Conservation (phyloP, 1,140 invertebrate genomes). For the Drosophila serrata region DNA sequence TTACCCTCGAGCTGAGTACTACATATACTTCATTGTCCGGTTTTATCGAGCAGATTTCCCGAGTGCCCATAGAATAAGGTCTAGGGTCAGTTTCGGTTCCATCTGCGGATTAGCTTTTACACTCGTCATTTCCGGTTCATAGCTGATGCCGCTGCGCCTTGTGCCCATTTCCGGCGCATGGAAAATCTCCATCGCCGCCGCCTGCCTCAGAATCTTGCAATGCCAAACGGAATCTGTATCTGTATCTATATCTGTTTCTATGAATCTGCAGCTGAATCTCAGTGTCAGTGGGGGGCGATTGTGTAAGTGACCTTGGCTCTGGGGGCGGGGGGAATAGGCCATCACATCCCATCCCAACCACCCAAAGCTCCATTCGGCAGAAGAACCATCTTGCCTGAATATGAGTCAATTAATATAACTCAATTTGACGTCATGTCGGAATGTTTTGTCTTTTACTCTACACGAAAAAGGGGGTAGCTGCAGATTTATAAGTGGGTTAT, state of each 20-base stretch:
- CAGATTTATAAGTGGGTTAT: not conserved
- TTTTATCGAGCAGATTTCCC: constrained; percentile 31
- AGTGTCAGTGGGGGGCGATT: constrained; percentile 12
- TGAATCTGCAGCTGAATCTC: constrained; percentile 8
- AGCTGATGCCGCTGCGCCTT: constrained; percentile 1
- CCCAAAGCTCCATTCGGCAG: constrained; percentile 9
- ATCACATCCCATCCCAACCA: constrained; percentile 6
- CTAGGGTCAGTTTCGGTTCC: not conserved
- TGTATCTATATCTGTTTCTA: not conserved
- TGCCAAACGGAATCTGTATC: not conserved
- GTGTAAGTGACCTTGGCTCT: constrained; percentile 34
- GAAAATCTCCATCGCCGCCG: constrained; percentile 7
- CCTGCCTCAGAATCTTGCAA: constrained; percentile 7
- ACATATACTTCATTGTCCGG: constrained; percentile 4
- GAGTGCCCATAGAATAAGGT: constrained; percentile 10
- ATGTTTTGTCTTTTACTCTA: constrained; percentile 18
- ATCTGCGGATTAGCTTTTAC: not conserved
- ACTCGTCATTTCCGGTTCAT: constrained; percentile 46
- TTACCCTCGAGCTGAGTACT: constrained; percentile 11
- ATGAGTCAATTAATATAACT: constrained; percentile 52
- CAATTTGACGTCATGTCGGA: constrained; percentile 23
- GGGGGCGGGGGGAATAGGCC: not conserved
- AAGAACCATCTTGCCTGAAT: constrained; percentile 27
- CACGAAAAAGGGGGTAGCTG: not conserved
- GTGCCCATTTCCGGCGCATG: constrained; percentile 22